phyloP scores from a whole-genome alignment of 2,113 vertebrate genomes.

The Elaphurus davidianus region DNA sequence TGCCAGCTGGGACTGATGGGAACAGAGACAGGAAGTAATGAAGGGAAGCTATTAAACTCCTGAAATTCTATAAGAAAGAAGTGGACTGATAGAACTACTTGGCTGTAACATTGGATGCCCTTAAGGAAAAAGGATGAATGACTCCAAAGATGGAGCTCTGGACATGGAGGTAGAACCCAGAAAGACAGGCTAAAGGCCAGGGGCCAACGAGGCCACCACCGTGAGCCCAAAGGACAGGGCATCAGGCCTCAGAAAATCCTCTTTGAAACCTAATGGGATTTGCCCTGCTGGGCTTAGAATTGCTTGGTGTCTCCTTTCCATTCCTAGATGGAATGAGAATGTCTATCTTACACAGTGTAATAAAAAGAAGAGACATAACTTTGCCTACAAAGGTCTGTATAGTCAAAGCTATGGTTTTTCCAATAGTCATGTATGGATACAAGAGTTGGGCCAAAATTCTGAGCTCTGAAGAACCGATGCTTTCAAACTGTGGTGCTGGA shows the following conservation, averaged over 20 bases:
- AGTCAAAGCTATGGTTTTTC: background rate
- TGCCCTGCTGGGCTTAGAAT: background rate
- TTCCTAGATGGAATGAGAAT: background rate
- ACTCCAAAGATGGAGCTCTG: background rate
- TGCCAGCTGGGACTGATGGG: background rate
- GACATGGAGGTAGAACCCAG: background rate
- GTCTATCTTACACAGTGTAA: background rate
- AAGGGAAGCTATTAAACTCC: background rate
- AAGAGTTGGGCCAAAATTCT: background rate
- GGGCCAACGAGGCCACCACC: background rate
- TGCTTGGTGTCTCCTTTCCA: background rate
- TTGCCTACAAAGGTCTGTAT: background rate
- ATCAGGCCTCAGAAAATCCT: no score
- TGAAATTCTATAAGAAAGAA: background rate
- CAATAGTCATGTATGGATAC: background rate
- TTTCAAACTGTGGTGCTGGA: background rate
- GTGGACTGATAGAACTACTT: background rate
- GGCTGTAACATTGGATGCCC: background rate
- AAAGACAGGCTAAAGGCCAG: background rate
- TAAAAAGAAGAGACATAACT: background rate
- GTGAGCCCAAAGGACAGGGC: background rate
- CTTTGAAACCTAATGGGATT: background rate
- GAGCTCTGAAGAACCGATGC: background rate
- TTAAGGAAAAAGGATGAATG: background rate
- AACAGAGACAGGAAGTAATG: background rate